These are phyloP conservation scores for Caenorhabditis briggsae DNA, from an alignment of 1,140 invertebrate species.

Conservation along the genomic window DNA sequence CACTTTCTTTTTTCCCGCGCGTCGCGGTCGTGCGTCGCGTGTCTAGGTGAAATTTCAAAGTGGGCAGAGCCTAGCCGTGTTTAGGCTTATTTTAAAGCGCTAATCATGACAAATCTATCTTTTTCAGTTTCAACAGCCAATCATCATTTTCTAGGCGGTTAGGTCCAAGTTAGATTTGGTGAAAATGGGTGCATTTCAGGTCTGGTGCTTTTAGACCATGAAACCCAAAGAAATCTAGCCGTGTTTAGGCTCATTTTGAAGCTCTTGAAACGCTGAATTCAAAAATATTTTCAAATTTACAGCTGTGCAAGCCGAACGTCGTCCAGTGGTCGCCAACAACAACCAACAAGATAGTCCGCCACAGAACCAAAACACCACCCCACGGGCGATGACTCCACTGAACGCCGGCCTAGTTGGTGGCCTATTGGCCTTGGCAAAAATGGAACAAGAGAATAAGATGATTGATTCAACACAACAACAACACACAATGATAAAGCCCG, in stretches of 20 bases:
- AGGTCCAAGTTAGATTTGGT: no score
- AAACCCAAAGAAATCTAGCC: neutral
- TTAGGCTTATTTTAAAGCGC: no score
- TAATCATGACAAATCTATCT: no score
- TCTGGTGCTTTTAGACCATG: no score
- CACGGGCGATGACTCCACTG: neutral
- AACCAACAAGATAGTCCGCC: neutral
- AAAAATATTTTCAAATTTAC: slow-evolving; percentile 59
- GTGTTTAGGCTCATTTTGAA: neutral
- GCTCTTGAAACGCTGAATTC: neutral
- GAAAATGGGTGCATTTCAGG: no score
- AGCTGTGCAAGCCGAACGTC: slow-evolving; percentile 82
- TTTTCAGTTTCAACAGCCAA: no score
- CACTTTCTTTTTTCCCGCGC: no score
- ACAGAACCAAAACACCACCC: neutral
- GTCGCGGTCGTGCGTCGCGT: no score
- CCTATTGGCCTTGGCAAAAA: slow-evolving; percentile 71
- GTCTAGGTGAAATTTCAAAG: no score
- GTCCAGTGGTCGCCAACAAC: slow-evolving; percentile 76
- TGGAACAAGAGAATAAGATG: slow-evolving; percentile 62
- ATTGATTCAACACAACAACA: neutral
- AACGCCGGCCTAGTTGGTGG: slow-evolving; percentile 65
- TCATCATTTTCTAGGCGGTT: no score
- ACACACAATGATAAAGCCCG: neutral
- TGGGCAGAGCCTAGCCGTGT: no score